Evolutionary conservation across 2,113 vertebrate species (phyloP).

Genomic region (Rissa tridactyla): DNA sequence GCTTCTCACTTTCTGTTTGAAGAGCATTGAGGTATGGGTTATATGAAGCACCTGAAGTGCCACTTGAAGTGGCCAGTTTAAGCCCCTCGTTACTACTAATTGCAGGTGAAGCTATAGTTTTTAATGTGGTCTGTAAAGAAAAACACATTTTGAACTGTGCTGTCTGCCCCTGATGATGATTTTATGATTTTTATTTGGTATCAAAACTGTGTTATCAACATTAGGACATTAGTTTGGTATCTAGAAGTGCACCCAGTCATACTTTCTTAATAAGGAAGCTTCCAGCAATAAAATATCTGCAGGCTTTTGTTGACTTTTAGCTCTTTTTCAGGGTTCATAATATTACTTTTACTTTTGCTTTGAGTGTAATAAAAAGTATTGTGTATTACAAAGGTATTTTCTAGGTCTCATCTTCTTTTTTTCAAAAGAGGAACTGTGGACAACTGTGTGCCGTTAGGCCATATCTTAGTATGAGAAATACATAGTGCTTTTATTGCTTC

Average conservation of each 20-base stretch:
- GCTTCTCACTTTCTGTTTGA: background rate
- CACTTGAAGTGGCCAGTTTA: background rate
- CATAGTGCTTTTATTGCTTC: conserved; percentile 62
- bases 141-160: background rate
- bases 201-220: background rate
- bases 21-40: background rate
- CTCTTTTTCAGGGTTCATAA: background rate
- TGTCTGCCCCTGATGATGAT: background rate
- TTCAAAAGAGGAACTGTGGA: background rate
- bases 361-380: background rate
- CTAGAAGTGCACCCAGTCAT: background rate
- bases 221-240: background rate
- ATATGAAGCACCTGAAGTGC: background rate
- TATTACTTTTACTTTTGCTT: background rate
- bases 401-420: background rate
- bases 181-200: background rate
- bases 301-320: conserved; percentile 8
- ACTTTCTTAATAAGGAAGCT: background rate
- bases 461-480: conserved; percentile 38
- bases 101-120: background rate
- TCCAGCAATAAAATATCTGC: background rate
- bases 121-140: background rate
- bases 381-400: background rate
- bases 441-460: background rate
- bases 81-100: background rate